A percentile compares a stretch with the other conserved stretches of the same genome.
Evolutionary conservation across 2,888 invertebrate species (phyloP).

Genomic region (Lasioglossum lativentre): DNA sequence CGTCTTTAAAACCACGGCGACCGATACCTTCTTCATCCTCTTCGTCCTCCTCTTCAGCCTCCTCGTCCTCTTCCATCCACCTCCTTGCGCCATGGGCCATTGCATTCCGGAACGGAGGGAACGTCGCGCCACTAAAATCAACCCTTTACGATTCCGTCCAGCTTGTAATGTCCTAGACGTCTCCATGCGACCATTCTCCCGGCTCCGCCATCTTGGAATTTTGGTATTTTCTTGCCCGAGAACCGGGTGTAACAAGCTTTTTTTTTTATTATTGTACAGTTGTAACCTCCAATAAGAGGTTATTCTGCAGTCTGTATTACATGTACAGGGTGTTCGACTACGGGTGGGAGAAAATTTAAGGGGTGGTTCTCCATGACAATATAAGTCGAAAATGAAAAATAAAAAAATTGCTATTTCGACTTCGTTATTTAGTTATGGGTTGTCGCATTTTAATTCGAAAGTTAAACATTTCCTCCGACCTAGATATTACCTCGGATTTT

Average conservation of each 20-base stretch:
- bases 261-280: too few species aligned
- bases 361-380: too few species aligned
- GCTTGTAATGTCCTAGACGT: constrained; percentile 81
- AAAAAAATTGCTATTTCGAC: too few species aligned
- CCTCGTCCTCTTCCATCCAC: not conserved
- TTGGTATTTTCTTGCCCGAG: not conserved
- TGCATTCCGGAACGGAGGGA: constrained; percentile 39
- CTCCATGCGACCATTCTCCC: constrained; percentile 75
- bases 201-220: not conserved
- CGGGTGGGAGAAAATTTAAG: too few species aligned
- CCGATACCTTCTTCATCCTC: constrained; percentile 9
- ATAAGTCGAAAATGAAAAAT: too few species aligned
- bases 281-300: too few species aligned
- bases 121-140: constrained; percentile 76
- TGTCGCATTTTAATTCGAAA: too few species aligned
- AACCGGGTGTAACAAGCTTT: not conserved
- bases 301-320: too few species aligned
- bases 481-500: too few species aligned
- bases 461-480: too few species aligned
- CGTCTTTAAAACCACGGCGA: not conserved
- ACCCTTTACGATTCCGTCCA: constrained; percentile 75
- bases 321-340: too few species aligned
- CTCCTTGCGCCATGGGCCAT: constrained; percentile 1
- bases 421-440: too few species aligned
- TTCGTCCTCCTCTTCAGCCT: not conserved